phyloP scores from a whole-genome alignment of 2,888 invertebrate genomes.

The Chamaedrilus cognettii region DNA sequence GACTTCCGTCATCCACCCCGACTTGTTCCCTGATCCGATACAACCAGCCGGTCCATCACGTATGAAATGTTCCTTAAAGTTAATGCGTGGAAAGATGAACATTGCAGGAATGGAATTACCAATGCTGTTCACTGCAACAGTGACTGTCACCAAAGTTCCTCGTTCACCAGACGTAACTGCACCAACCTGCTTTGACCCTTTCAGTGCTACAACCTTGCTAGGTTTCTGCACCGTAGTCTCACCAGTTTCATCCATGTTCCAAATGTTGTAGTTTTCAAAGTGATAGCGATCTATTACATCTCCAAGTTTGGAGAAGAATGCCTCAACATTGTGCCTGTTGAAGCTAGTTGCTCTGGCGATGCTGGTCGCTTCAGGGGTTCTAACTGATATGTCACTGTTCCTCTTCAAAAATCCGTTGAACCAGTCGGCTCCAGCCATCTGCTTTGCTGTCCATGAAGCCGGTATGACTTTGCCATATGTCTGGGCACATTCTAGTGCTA shows the following conservation, averaged over 20 bases:
- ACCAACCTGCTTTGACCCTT: slow-evolving; percentile 21
- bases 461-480: too few species aligned
- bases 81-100: slow-evolving; percentile 47
- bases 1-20: too few species aligned
- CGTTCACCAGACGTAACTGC: slow-evolving; percentile 25
- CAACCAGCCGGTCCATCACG: too few species aligned
- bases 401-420: slow-evolving; percentile 29
- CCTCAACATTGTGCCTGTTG: slow-evolving; percentile 28
- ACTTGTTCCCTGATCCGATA: too few species aligned
- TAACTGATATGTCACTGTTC: slow-evolving; percentile 26
- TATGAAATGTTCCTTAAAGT: too few species aligned
- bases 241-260: slow-evolving; percentile 36
- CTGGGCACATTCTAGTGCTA: slow-evolving; percentile 36
- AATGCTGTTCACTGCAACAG: slow-evolving; percentile 36
- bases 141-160: slow-evolving; percentile 32
- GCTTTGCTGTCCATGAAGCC: too few species aligned
- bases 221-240: slow-evolving; percentile 32
- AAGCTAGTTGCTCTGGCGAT: slow-evolving; percentile 32
- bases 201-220: slow-evolving; percentile 27
- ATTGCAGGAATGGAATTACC: slow-evolving; percentile 40
- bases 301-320: slow-evolving; percentile 26
- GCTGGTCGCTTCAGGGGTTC: slow-evolving; percentile 32
- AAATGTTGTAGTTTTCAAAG: slow-evolving; percentile 15
- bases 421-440: slow-evolving; percentile 37
- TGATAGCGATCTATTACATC: slow-evolving; percentile 7